Base-by-base conservation (phyloP, 1,140 invertebrate genomes). In the Cylas formicarius region DNA sequence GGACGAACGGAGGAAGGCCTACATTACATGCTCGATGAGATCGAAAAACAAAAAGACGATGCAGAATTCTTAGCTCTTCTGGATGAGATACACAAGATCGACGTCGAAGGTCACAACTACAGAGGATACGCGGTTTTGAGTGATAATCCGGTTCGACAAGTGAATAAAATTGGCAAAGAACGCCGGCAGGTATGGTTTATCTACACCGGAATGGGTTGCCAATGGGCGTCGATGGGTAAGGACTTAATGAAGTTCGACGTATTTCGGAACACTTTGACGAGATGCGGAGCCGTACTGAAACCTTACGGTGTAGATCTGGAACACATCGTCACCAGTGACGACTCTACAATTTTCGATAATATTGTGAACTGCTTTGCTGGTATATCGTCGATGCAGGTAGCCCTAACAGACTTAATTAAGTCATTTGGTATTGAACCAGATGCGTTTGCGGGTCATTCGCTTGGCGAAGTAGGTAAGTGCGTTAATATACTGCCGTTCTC, bases 191-290 rank as follows among this genome's bases (percentile, higher is more conserved):
- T 97, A n/a, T 97, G 90, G 88, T 95, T 80, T 65, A 73, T 97
- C 20, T 97, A 92, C 68, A 85, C 90, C 31, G 93, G 93, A 18
- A 95, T 97, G 90, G 94, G 93, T 3, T 81, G 82, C 27, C 93
- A 97, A 67, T 97, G 92, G 91, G 71, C 79, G 21, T 86, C 86
- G 46, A 97, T 97, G 91, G 90, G 77, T 7, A 78, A 78, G 57
- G 73, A 82, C 11, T 69, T 97, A 24, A 79, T 96, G 72, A 58
- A 70, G 16, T 72, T 97, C 28, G 79, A 87, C 31, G 65, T 72
- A 0, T 96, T 97, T 66, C 74, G 77, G 18, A 67, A 77, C 16
- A 82, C 83, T 27, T 78, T 97, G 31, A 65, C 76, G 48, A 77
- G 77, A 34, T 84, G 81, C 36, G 82, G 84, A 7, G 76, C 80